phyloP scores from a whole-genome alignment of 2,888 invertebrate species.

The Polyommatus icarus region DNA sequence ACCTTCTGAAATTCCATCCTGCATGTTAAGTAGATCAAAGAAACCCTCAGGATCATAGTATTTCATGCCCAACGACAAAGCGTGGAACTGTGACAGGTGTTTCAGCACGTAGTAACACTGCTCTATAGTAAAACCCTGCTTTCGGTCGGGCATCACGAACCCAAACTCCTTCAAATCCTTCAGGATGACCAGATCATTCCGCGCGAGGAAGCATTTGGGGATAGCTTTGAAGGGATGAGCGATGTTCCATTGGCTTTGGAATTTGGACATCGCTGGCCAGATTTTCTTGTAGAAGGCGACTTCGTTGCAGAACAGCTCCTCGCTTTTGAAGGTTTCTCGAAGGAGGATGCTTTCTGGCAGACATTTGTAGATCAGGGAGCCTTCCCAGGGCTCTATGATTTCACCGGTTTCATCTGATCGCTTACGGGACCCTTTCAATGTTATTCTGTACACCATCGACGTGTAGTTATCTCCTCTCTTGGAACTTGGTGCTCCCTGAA shows the following conservation, averaged over 20 bases:
- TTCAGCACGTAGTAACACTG: constrained; percentile 82
- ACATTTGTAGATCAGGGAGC: constrained; percentile 85
- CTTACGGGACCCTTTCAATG: constrained; percentile 76
- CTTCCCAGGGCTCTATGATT: constrained; percentile 79
- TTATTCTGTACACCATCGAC: constrained; percentile 85
- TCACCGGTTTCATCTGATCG: constrained; percentile 55
- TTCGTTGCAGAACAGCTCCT: constrained; percentile 85
- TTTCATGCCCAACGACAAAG: constrained; percentile 83
- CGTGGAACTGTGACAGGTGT: constrained; percentile 83
- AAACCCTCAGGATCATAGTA: constrained; percentile 79
- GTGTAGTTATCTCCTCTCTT: constrained; percentile 88
- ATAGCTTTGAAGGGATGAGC: constrained; percentile 75
- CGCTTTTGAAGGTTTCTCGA: constrained; percentile 86
- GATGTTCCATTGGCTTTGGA: constrained; percentile 75
- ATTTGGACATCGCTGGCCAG: constrained; percentile 82
- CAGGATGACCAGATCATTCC: constrained; percentile 77
- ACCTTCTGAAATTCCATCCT: constrained; percentile 63
- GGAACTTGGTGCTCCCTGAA: constrained; percentile 84
- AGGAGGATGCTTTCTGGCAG: constrained; percentile 83
- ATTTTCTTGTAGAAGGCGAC: constrained; percentile 86
- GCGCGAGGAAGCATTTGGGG: constrained; percentile 82
- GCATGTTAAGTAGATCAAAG: constrained; percentile 69
- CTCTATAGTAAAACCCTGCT: constrained; percentile 80
- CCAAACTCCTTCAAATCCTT: constrained; percentile 82
- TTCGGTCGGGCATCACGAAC: constrained; percentile 83